Evolutionary conservation across 2,797 vertebrate species (phyloP), one percentile per base, ranked within the genome.

Genomic region (Anguilla pacifica): DNA sequence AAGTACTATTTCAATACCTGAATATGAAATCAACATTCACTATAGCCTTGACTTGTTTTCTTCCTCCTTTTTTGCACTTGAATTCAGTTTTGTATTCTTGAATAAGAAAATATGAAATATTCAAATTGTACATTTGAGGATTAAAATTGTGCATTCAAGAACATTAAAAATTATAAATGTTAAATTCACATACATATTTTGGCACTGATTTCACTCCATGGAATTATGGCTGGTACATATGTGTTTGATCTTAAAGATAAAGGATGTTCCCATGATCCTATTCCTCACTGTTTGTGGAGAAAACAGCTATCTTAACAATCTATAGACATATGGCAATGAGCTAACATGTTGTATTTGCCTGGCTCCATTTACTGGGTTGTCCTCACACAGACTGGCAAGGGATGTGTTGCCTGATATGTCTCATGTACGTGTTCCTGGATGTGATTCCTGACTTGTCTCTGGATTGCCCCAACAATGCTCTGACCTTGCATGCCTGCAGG

Each of bases 271-370:
- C 7, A 55, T 25, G 22, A 46, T 46, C 70, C 15, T 74, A 28
- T 39, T 74, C 70, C 35, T 9, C 9, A 74, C 31, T 13, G 22
- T 17, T 19, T 72, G 43, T 61, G 64, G 46, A 25, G 55, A 59
- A 28, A 39, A 35, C 13, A 46, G 13, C 7, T 39, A 17, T 31
- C 25, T 13, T 13, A 83, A 31, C 49, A 39, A 15, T 43, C 31
- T 43, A 79, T 11, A 3, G 13, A 17, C 39, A 79, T 3, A 39
- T 39, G 31, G 39, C 35, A 7, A 7, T 7, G 85, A 22, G 77
- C 49, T 17, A 91, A 13, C 19, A 91, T 4, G 31, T 15, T 83
- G 35, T 85, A 88, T 49, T 88, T 91, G n/a, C 17, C 61, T 7
- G 90, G 2, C 49, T 83, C 19, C 35, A 82, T 5, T 0, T 1